Conservation (phyloP, 2,797 vertebrate species). For the Helicolenus hilgendorfi region DNA sequence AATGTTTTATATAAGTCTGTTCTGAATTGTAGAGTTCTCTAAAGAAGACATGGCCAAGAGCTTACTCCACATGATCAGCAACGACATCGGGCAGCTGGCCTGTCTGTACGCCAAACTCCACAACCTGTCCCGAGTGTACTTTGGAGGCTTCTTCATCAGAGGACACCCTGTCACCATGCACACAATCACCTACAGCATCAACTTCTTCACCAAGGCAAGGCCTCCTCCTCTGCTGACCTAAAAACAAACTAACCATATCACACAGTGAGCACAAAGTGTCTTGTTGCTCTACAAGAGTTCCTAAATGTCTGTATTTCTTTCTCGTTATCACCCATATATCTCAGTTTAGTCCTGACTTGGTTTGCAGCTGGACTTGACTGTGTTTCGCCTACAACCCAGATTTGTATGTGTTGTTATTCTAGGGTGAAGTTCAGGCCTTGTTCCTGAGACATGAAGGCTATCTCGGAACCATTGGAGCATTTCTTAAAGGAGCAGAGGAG, state of each 20-base stretch:
- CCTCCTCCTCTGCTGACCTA: background rate
- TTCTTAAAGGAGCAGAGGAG: constrained; percentile 98
- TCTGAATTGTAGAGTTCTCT: constrained; percentile 92
- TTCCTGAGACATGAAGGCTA: constrained; percentile 99
- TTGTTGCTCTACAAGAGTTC: background rate
- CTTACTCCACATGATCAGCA: constrained; percentile 99
- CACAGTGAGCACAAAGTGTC: background rate
- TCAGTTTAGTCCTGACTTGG: background rate
- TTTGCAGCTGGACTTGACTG: background rate
- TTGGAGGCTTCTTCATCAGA: constrained; percentile 98
- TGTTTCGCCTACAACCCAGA: background rate
- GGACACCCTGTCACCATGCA: constrained; percentile 99
- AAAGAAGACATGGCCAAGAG: constrained; percentile 99
- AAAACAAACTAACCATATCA: background rate
- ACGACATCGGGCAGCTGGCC: constrained; percentile 98
- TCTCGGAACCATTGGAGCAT: constrained; percentile 97
- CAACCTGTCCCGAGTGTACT: constrained; percentile 95
- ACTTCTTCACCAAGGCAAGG: constrained; percentile 98
- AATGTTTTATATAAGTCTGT: background rate
- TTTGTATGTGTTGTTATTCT: constrained; percentile 11
- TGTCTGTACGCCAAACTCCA: constrained; percentile 97
- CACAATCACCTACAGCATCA: constrained; percentile 99
- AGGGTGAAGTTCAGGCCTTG: constrained; percentile 99
- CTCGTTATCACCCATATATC: background rate
- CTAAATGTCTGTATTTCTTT: background rate